A percentile compares a stretch with the other conserved stretches of the same genome.
These are phyloP conservation scores for Scolopax rusticola DNA, from an alignment of 2,797 vertebrate genomes.

Conservation along the genomic window DNA sequence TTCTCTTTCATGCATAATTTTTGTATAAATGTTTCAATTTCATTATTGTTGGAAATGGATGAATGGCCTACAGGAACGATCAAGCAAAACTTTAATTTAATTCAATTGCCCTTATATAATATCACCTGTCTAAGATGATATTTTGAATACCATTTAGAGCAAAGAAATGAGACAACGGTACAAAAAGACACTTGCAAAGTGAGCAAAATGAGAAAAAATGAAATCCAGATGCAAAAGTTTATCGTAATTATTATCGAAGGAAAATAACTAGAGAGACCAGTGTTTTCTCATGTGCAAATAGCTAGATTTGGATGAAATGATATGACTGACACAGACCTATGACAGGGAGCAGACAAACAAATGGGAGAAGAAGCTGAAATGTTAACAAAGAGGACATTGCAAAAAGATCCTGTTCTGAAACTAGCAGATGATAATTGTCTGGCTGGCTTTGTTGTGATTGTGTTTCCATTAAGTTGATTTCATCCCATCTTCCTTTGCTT, in stretches of 20 bases:
- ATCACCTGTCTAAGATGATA: background rate
- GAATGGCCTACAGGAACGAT: background rate
- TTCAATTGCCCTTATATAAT: background rate
- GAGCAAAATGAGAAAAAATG: background rate
- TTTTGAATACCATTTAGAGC: background rate
- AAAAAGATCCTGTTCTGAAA: background rate
- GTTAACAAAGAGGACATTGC: background rate
- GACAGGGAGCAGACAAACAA: background rate
- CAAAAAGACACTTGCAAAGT: background rate
- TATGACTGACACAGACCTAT: background rate
- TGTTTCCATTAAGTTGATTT: background rate
- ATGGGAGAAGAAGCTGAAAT: background rate
- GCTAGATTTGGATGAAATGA: background rate
- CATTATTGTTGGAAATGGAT: conserved; percentile 4
- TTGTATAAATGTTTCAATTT: background rate
- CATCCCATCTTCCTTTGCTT: background rate
- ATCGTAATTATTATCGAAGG: background rate
- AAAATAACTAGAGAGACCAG: background rate
- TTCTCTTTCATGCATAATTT: background rate
- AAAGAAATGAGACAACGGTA: background rate
- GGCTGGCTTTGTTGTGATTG: background rate
- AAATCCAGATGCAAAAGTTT: background rate
- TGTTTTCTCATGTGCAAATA: background rate
- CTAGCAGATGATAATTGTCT: background rate
- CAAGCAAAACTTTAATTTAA: background rate